A percentile compares a stretch with the other conserved stretches of the same genome.
Conservation (phyloP, 2,113 vertebrate genomes). For the Nycticryphes semicollaris region DNA sequence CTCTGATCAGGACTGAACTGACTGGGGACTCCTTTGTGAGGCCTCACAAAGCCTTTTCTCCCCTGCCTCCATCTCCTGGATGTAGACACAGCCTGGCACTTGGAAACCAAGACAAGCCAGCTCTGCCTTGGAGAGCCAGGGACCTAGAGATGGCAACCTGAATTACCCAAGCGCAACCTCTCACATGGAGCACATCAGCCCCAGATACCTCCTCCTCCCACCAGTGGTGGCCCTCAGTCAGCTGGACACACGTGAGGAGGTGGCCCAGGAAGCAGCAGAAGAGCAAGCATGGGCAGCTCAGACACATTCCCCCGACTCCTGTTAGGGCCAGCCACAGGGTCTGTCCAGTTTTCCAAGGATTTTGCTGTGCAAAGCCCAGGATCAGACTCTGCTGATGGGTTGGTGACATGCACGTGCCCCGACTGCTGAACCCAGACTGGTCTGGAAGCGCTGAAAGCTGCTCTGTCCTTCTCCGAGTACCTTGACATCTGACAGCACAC, state of each 20-base stretch:
- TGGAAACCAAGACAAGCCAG: not conserved
- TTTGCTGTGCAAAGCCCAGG: not conserved
- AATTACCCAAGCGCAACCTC: not conserved
- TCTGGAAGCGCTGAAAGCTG: not conserved
- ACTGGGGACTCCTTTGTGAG: not conserved
- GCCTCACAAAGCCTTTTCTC: conserved; percentile 19
- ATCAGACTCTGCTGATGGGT: not conserved
- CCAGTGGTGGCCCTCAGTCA: not conserved
- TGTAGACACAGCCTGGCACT: not conserved
- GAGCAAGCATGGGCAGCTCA: rapidly evolving
- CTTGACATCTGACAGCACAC: rapidly evolving
- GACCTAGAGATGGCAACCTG: not conserved
- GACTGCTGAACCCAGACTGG: not conserved
- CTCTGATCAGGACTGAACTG: not conserved
- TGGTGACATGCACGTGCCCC: rapidly evolving
- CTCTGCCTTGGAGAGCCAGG: not conserved
- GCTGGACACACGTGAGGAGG: rapidly evolving
- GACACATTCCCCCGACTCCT: rapidly evolving
- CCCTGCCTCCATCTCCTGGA: not conserved
- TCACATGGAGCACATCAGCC: rapidly evolving
- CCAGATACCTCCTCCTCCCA: not conserved
- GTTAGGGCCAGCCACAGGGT: rapidly evolving
- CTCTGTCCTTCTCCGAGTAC: not conserved
- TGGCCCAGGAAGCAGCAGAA: not conserved
- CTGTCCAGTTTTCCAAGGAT: not conserved